Conservation (phyloP, 2,888 invertebrate species). For the Hartigia nigra region DNA sequence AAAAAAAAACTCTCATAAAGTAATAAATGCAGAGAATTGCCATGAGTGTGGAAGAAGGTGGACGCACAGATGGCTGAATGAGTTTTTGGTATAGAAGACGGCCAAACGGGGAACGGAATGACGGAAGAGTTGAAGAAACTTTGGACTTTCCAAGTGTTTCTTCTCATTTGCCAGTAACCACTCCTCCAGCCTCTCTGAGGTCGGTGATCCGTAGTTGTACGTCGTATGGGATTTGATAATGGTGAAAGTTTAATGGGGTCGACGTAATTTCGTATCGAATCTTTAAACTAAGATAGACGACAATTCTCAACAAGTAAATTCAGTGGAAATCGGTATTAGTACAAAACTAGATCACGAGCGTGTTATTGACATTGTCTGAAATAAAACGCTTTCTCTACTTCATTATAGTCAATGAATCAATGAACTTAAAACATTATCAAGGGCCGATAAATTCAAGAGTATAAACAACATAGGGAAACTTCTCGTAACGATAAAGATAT, state of each 20-base stretch:
- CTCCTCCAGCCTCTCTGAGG: not conserved
- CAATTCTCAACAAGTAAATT: not conserved
- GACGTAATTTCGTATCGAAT: not conserved
- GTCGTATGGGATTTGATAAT: not conserved
- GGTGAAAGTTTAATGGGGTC: not conserved
- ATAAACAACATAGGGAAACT: not conserved
- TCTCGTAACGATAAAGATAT: not conserved
- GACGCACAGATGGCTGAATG: not conserved
- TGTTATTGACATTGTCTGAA: not conserved
- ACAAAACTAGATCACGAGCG: not conserved
- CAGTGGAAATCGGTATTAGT: too few relatives aligned
- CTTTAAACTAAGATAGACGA: not conserved
- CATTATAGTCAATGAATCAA: not conserved
- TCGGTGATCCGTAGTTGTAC: not conserved
- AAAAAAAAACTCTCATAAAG: not conserved
- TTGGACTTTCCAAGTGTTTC: not conserved
- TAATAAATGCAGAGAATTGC: not conserved
- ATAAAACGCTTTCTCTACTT: not conserved
- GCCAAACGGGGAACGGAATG: not conserved
- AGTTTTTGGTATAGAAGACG: not conserved
- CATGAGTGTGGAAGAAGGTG: not conserved
- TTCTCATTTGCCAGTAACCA: not conserved
- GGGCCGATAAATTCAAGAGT: not conserved
- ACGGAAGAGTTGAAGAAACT: not conserved
- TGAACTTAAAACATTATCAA: not conserved